Conservation (phyloP, 2,888 invertebrate species). For the Dugesia japonica region DNA sequence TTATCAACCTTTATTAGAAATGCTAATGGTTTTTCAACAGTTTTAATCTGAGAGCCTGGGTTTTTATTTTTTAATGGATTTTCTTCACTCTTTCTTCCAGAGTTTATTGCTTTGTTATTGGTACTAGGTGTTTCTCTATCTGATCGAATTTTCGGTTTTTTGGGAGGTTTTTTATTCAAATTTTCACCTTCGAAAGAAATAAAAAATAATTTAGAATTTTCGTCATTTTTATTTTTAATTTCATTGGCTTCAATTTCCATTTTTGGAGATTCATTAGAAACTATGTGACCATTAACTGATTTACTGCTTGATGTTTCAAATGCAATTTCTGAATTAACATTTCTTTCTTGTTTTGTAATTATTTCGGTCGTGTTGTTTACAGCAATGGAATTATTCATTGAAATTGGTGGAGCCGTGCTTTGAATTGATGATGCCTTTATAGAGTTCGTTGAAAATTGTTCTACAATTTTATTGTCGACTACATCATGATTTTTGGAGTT, state of each 20-base stretch:
- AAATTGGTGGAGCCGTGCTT: too few species aligned
- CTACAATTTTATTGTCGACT: background rate
- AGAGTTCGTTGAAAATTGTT: background rate
- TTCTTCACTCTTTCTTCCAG: too few species aligned
- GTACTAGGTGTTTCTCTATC: background rate
- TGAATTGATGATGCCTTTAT: background rate
- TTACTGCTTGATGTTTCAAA: background rate
- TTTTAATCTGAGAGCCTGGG: background rate
- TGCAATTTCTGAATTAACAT: too few species aligned
- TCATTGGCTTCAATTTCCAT: background rate
- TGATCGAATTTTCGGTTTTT: background rate
- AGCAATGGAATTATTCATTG: too few species aligned
- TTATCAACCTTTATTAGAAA: background rate
- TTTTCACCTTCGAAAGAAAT: background rate
- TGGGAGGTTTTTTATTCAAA: background rate
- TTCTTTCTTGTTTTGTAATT: too few species aligned
- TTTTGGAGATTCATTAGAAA: background rate
- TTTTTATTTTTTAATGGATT: too few species aligned
- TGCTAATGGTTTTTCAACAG: background rate
- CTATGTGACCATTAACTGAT: background rate
- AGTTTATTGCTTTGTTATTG: background rate
- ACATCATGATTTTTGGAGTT: background rate
- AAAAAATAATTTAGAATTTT: background rate
- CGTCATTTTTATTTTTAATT: background rate
- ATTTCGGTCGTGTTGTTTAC: too few species aligned